Evolutionary conservation across 2,888 invertebrate species (phyloP), one percentile per base, ranked within the genome.

Genomic region (Patella caerulea): DNA sequence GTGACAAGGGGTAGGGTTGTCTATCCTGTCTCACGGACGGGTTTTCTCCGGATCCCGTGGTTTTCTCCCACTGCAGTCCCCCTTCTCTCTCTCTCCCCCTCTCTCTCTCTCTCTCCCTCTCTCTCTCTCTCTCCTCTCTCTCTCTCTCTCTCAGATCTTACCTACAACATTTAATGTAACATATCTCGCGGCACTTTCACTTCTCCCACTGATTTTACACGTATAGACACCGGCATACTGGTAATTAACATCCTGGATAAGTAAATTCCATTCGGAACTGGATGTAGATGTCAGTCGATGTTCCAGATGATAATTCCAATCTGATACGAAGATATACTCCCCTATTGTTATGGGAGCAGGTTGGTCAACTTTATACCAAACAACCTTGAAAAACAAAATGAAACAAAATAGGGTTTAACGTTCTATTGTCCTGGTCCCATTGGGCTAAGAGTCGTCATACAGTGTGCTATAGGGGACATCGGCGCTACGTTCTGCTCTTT

Each of bases 191-290:
- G 9, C 45, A 9, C 85, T 78, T 71, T 86, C 84, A 72, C 86
- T 85, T 70, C 86, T 87, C 3, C 85, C 84, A 78, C 85, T 84
- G 73, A 88, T 82, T 81, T 87, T 86, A 73, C 88, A 88, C 72
- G 86, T 86, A 71, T 87, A 88, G 5, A 83, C 81, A 7, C 88
- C 88, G 1, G 85, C 85, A 78, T 88, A 85, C 24, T 80, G 69
- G 19, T 82, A 74, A 74, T 86, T 83, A 1, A 86, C 87, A 70
- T 84, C 82, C 17, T 79, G 81, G 65, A 88, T 87, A 45, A 83
- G 80, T n/a, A 87, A 83, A 74, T 87, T 84, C 85, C 86, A 86
- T 65, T 86, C 83, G 65, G 71, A 74, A 19, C 71, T n/a, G 24
- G 65, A 24, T 11, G 2, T 11, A 59, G 76, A 73, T 14, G 56